phyloP scores from a whole-genome alignment of 1,140 invertebrate species.

The Nasonia vitripennis region DNA sequence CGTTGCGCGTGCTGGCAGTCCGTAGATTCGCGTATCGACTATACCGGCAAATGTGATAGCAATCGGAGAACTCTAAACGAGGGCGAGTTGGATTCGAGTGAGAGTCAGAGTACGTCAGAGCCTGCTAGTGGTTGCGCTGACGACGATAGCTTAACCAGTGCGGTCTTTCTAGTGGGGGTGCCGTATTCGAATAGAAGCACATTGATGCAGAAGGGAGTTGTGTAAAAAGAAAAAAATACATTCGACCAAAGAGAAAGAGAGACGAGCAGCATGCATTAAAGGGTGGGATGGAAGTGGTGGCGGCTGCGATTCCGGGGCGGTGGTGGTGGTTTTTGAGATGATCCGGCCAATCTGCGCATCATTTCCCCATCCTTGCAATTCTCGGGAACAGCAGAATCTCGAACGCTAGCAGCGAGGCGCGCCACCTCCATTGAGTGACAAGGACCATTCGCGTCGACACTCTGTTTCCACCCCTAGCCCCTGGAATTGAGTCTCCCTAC shows the following conservation, averaged over 20 bases:
- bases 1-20: not conserved
- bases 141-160: slow-evolving; percentile 57
- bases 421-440: slow-evolving; percentile 48
- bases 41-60: slow-evolving; percentile 73
- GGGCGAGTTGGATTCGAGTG: not conserved
- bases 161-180: not conserved
- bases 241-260: not conserved
- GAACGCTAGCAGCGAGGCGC: slow-evolving; percentile 51
- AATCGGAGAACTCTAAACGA: slow-evolving; percentile 66
- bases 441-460: slow-evolving; percentile 25
- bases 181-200: not conserved
- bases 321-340: slow-evolving; percentile 73
- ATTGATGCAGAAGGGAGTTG: not conserved
- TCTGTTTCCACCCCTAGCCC: not conserved
- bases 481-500: not conserved
- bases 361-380: slow-evolving; percentile 66
- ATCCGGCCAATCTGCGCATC: slow-evolving; percentile 76
- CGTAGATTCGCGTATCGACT: slow-evolving; percentile 61
- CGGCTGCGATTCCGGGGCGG: slow-evolving; percentile 56
- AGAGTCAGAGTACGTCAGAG: slow-evolving; percentile 53
- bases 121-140: slow-evolving; percentile 60
- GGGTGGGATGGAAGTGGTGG: slow-evolving; percentile 5
- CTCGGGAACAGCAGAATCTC: slow-evolving; percentile 11
- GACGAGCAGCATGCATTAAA: not conserved
- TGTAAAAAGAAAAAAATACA: not conserved